Base-by-base conservation (phyloP, 2,888 invertebrate species). In the Amphipyra berbera region DNA sequence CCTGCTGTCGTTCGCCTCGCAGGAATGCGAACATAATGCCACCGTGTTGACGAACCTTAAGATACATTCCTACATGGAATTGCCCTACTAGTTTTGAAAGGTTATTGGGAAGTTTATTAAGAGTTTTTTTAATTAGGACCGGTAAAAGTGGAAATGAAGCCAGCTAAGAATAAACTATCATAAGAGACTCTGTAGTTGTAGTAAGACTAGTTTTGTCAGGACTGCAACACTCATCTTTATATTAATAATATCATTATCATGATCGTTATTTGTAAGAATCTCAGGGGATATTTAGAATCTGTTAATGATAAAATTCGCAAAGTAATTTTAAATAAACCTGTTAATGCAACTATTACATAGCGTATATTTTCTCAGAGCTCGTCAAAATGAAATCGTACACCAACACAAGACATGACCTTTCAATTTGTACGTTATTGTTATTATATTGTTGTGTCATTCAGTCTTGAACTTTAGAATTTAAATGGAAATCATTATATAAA, bases 1-100 rank as follows among this genome's bases (percentile, higher is more conserved):
- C 90, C 86, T 85, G 60, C 66, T 89, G 89, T 90, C 89, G 90
- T 86, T 90, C 85, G 87, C 86, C 87, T 89, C 88, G 82, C 49
- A 80, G 91, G 94, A 94, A 94, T 94, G 94, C 87, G 88, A 84
- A 86, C 88, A 88, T 89, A 90, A 88, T 85, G 87, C 83, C 78
- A 86, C 85, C 85, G 83, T 85, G 87, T 89, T 90, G 88, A 90
- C 88, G 86, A 88, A 84, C 82, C 78, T 78, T 71, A 69, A 78
- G 76, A 84, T 77, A 82, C 68, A 82, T 80, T 80, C 77, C 72
- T 66, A 66, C 64, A 77, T 78, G 68, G 68, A 79, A 79, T 69
- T 61, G 44, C 42, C 55, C 57, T 62, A 62, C 49, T 54, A 41
- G 35, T 46, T 58, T 48, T 60, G 50, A 61, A 57, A 61, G 47